phyloP scores from a whole-genome alignment of 2,888 invertebrate genomes.

The Acleris emargana region DNA sequence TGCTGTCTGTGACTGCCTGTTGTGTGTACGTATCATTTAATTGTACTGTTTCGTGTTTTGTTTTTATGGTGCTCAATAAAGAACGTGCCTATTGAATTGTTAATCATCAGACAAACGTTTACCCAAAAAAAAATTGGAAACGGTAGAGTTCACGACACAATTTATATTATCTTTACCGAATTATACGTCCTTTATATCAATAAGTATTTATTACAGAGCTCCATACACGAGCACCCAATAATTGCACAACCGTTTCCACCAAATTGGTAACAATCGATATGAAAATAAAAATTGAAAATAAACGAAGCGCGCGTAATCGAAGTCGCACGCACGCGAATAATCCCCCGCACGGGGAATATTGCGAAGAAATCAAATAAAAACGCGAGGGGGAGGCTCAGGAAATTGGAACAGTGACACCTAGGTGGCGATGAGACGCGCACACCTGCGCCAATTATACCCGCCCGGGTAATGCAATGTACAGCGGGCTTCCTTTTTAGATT shows the following conservation, averaged over 20 bases:
- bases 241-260: neutral
- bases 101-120: too few relatives aligned
- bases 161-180: too few relatives aligned
- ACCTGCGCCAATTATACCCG: slow-evolving; percentile 63
- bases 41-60: too few relatives aligned
- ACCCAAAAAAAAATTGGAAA: too few relatives aligned
- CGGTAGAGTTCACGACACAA: too few relatives aligned
- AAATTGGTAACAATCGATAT: slow-evolving; percentile 24
- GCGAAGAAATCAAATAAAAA: slow-evolving; percentile 73
- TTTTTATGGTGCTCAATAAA: too few relatives aligned
- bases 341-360: slow-evolving; percentile 67
- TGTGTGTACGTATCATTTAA: too few relatives aligned
- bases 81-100: too few relatives aligned
- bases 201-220: too few relatives aligned
- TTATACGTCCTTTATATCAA: too few relatives aligned
- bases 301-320: slow-evolving; percentile 24
- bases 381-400: slow-evolving; percentile 52
- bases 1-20: too few relatives aligned
- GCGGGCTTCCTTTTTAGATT: slow-evolving; percentile 47
- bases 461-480: slow-evolving; percentile 47
- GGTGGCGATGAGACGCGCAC: slow-evolving; percentile 50
- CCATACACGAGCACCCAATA: too few relatives aligned
- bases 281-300: slow-evolving; percentile 37
- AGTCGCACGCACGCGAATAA: slow-evolving; percentile 51
- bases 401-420: slow-evolving; percentile 72